Base-by-base conservation (phyloP, 2,888 invertebrate genomes). In the Tinea semifulvella region DNA sequence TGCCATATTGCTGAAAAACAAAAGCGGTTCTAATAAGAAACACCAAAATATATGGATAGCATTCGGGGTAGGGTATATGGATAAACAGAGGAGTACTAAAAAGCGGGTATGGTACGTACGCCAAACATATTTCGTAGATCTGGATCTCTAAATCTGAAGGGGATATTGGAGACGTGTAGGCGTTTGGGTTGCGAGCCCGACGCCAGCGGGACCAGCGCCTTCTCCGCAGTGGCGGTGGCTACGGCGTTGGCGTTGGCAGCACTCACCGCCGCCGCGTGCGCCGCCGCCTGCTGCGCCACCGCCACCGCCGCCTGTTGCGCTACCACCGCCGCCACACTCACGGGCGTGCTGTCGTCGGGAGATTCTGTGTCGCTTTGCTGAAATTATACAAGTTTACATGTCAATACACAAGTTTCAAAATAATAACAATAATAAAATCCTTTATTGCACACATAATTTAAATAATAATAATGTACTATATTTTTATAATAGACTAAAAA, bases 121-220 rank as follows among this genome's bases (percentile, higher is more conserved):
- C 96, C 97, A 82, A 98, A 96, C 92, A 98, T 95, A 61, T 95
- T 93, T 77, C 97, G 89, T 56, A 99, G 88, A 82, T 99, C 98
- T 52, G 97, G 97, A 84, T 99, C 98, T 83, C 98, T 89, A 85
- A 98, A 99, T 72, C 98, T 88, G 86, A 99, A 99, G 64, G 99
- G 99, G 85, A 99, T 99, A 86, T 99, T 99, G 67, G 97, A 98
- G 68, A 99, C 98, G 80, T 99, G 98, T 59, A 99, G 88, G 68
- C 99, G 87, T 79, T 99, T 98, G 58, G 94, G 96, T 70, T 93
- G 93, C 17, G 76, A 75, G 27, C 68, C 75, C 54, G 77, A 79
- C 28, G 77, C 70, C 53, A 77, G 75, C 40, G 79, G 75, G 49
- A 84, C 85, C 55, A 87, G 80, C 42, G 65, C 61, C 51, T 81